These are phyloP conservation scores for Holacanthella duospinosa DNA, from an alignment of 2,888 invertebrate species.

Conservation along the genomic window DNA sequence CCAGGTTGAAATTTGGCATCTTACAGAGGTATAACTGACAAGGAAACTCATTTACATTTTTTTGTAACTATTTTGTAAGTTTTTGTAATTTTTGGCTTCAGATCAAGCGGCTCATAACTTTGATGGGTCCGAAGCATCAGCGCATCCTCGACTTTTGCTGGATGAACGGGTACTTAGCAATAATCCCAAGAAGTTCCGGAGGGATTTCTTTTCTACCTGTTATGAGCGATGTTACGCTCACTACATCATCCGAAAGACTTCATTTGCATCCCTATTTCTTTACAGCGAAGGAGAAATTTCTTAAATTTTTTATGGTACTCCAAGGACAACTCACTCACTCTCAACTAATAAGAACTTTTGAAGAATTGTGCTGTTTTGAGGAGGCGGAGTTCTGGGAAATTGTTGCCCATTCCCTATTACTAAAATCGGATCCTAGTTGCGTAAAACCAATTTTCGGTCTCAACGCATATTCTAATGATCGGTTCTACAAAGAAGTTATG, in stretches of 20 bases:
- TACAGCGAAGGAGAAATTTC: constrained; percentile 15
- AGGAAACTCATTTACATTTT: too few relatives aligned
- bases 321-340: background rate
- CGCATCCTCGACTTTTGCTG: constrained; percentile 20
- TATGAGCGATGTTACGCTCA: constrained; percentile 10
- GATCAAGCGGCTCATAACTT: background rate
- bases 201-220: constrained; percentile 30
- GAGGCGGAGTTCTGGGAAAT: constrained; percentile 31
- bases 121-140: background rate
- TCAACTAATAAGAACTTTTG: background rate
- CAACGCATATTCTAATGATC: constrained; percentile 17
- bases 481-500: constrained; percentile 27
- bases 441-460: background rate
- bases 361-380: constrained; percentile 21
- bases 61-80: background rate
- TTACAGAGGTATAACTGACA: constrained; percentile 13
- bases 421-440: background rate
- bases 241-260: constrained; percentile 9
- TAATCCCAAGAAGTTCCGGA: constrained; percentile 28
- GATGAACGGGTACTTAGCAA: constrained; percentile 26
- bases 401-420: constrained; percentile 7
- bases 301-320: background rate
- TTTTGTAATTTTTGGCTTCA: background rate
- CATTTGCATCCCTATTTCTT: constrained; percentile 20
- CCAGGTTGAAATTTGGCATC: constrained; percentile 31